Percentiles rank a stretch among this genome's conserved stretches.
Conservation (phyloP, 2,888 invertebrate genomes). For the Antheraea yamamai region DNA sequence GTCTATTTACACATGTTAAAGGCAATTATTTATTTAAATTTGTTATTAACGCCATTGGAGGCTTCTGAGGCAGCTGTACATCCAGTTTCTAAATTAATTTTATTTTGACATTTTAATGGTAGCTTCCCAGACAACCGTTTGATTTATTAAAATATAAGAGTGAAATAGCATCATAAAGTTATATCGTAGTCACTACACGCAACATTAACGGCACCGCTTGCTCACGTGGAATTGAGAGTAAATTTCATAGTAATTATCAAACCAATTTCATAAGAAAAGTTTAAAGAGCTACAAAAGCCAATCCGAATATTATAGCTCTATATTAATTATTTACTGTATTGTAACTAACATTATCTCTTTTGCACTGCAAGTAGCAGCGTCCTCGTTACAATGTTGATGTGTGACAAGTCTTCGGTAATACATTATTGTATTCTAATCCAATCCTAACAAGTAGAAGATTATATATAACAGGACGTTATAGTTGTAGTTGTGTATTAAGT, state of each 20-base stretch:
- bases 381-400: not conserved
- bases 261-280: not conserved
- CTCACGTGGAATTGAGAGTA: not conserved
- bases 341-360: too few species aligned
- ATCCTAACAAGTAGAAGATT: not conserved
- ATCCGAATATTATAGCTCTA: not conserved
- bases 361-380: too few species aligned
- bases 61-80: conserved; percentile 13
- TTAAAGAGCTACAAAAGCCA: not conserved
- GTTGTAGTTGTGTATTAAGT: not conserved
- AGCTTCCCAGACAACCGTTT: conserved; percentile 7
- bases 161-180: conserved; percentile 7
- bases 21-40: conserved; percentile 12
- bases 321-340: not conserved
- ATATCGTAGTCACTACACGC: not conserved
- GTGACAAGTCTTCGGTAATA: not conserved
- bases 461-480: not conserved
- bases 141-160: conserved; percentile 13
- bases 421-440: not conserved
- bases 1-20: conserved; percentile 9
- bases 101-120: conserved; percentile 12
- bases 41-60: conserved; percentile 12
- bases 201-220: not conserved
- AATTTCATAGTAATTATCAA: not conserved
- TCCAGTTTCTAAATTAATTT: conserved; percentile 15